A percentile compares a stretch with the other conserved stretches of the same genome.
phyloP scores from a whole-genome alignment of 2,888 invertebrate species.

The Cerceris ruficornis region DNA sequence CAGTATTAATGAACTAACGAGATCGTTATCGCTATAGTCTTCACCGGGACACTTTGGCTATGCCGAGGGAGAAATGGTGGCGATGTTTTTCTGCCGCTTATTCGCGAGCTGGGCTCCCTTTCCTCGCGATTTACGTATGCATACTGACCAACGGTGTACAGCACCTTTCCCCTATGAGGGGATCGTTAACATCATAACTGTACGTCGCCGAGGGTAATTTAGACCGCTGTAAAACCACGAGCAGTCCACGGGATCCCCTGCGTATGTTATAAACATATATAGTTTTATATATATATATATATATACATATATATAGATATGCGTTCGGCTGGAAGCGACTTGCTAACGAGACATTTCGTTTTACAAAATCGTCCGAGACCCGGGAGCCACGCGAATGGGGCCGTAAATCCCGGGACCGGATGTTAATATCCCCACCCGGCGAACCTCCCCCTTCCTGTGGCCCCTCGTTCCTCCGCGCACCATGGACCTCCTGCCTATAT shows the following conservation, averaged over 20 bases:
- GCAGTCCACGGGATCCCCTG: constrained; percentile 59
- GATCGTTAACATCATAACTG: constrained; percentile 79
- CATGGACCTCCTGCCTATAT: constrained; percentile 13
- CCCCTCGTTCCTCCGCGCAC: constrained; percentile 2
- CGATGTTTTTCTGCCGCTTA: constrained; percentile 1
- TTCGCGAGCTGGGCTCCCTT: not conserved
- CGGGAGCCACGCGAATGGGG: constrained; percentile 71
- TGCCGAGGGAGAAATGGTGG: not conserved
- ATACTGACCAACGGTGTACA: constrained; percentile 2
- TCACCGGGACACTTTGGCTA: not conserved
- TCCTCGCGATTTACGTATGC: constrained; percentile 16
- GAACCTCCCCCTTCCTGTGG: constrained; percentile 3
- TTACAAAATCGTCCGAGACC: constrained; percentile 77
- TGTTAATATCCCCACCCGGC: constrained; percentile 72
- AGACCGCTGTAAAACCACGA: constrained; percentile 78
- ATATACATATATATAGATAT: constrained; percentile 20
- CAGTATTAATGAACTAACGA: constrained; percentile 29
- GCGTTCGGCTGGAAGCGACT: constrained; percentile 67
- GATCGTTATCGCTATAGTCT: constrained; percentile 21
- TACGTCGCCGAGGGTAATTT: constrained; percentile 75
- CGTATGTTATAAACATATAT: constrained; percentile 36
- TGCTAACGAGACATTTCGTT: constrained; percentile 80
- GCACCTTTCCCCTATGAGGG: constrained; percentile 33
- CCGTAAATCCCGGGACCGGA: constrained; percentile 78
- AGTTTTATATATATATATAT: constrained; percentile 4